Percentiles rank a stretch among this genome's conserved stretches.
Conservation (phyloP, 2,113 vertebrate genomes). For the Chascanopsetta lugubris region DNA sequence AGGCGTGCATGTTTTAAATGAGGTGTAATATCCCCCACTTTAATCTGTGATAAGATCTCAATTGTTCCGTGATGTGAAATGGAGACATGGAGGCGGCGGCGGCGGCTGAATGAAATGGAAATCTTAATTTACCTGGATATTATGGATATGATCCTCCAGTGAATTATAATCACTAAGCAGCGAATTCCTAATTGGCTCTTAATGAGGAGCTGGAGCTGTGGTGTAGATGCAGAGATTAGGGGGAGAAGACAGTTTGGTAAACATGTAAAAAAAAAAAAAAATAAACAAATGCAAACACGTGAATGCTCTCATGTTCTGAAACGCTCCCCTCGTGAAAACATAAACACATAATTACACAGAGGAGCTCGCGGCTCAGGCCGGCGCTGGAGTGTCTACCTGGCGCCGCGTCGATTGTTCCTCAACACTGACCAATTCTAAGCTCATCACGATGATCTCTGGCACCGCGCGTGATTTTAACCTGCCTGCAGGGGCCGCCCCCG, state of each 20-base stretch:
- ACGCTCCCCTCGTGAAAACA: conserved; percentile 69
- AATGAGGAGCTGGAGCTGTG: conserved; percentile 66
- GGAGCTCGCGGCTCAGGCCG: conserved; percentile 46
- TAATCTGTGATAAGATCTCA: conserved; percentile 82
- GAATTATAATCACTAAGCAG: conserved; percentile 75
- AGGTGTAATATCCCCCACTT: conserved; percentile 75
- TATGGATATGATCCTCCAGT: conserved; percentile 76
- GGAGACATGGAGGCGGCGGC: conserved; percentile 70
- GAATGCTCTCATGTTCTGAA: conserved; percentile 57
- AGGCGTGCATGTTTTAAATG: conserved; percentile 79
- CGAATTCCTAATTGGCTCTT: conserved; percentile 71
- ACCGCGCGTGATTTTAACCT: conserved; percentile 86
- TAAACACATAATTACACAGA: conserved; percentile 61
- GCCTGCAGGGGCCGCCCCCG: conserved; percentile 78
- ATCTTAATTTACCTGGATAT: conserved; percentile 81
- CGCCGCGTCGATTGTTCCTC: conserved; percentile 77
- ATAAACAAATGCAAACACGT: conserved; percentile 47
- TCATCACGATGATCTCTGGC: conserved; percentile 84
- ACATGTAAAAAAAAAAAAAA: background rate
- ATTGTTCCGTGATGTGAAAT: conserved; percentile 78
- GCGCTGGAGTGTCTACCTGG: conserved; percentile 71
- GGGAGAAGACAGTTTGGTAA: conserved; percentile 18
- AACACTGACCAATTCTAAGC: conserved; percentile 83
- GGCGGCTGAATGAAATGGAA: conserved; percentile 76
- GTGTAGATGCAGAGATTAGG: conserved; percentile 64